Evolutionary conservation across 2,888 invertebrate genomes (phyloP), one percentile per base, ranked within the genome.

Genomic region (Hydraecia micacea): DNA sequence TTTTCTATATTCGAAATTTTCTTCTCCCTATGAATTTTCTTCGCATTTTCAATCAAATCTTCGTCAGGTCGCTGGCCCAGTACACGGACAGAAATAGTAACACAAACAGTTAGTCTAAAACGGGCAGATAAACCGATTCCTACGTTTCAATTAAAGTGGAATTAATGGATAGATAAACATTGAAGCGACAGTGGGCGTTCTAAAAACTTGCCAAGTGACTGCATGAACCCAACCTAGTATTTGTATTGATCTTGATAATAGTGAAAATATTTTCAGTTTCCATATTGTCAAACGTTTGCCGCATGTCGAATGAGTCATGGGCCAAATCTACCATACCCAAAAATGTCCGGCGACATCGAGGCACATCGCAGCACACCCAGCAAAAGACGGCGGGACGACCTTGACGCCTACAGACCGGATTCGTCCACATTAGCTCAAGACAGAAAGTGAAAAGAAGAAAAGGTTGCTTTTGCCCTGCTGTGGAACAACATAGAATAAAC

Each of bases 141-240:
- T 32, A 36, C 5, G 15, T 46, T 65, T 46, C 7, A 46, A 46
- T 9, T 52, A 60, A 25, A 73, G 25, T 28, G 60, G n/a, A 21
- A 11, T 8, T 13, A 78, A 67, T 78, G 36, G 52, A 68, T 67
- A 15, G 8, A 21, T 42, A 78, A 52, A 77, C 18, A 32, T 67
- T 67, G 1, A 55, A 65, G 21, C 6, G 42, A 28, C 28, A 36
- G 6, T 46, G 36, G 18, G 7, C 25, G 46, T 46, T 72, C n/a
- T 28, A 28, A 9, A 55, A 72, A 78, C 13, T 65, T 60, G 13
- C 7, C 46, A 68, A 72, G 78, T 46, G 28, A 65, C 39, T 49
- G 36, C 28, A 55, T 21, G n/a, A 68, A 58, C 5, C 28, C 18
- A 52, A 68, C 25, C 13, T 13, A 39, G 18, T 58, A 32, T 49